Conservation (phyloP, 2,888 invertebrate genomes). For the Eupeodes latifasciatus region DNA sequence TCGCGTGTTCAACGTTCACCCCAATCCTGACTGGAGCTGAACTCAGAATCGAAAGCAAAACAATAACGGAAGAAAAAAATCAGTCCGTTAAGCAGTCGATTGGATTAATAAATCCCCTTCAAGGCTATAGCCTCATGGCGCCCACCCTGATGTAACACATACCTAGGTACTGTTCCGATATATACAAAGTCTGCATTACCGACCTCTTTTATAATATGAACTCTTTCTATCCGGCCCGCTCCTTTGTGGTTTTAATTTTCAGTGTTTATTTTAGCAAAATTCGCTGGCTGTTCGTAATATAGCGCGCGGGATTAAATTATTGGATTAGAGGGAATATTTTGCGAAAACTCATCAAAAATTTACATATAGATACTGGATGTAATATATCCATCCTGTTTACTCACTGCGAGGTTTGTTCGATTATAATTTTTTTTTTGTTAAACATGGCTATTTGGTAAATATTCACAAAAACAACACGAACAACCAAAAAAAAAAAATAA, state of each 20-base stretch:
- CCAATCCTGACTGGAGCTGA: neutral
- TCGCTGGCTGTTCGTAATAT: constrained; percentile 27
- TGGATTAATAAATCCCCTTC: constrained; percentile 70
- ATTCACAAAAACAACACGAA: constrained; percentile 1
- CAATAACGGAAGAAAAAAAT: constrained; percentile 44
- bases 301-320: constrained; percentile 62
- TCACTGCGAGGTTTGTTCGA: constrained; percentile 41
- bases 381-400: too few species aligned
- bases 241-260: constrained; percentile 71
- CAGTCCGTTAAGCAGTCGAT: constrained; percentile 73
- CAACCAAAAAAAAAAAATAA: constrained; percentile 3
- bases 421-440: constrained; percentile 54
- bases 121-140: constrained; percentile 53
- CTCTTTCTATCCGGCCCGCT: constrained; percentile 29
- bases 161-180: neutral
- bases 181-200: neutral
- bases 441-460: constrained; percentile 5
- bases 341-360: constrained; percentile 71
- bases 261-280: constrained; percentile 74
- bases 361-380: constrained; percentile 15
- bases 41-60: constrained; percentile 14
- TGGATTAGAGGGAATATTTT: constrained; percentile 74
- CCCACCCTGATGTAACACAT: neutral
- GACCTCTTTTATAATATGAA: neutral
- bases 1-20: constrained; percentile 15